Conservation (phyloP, 2,797 vertebrate species). For the Pseudotriccus pelzelni region DNA sequence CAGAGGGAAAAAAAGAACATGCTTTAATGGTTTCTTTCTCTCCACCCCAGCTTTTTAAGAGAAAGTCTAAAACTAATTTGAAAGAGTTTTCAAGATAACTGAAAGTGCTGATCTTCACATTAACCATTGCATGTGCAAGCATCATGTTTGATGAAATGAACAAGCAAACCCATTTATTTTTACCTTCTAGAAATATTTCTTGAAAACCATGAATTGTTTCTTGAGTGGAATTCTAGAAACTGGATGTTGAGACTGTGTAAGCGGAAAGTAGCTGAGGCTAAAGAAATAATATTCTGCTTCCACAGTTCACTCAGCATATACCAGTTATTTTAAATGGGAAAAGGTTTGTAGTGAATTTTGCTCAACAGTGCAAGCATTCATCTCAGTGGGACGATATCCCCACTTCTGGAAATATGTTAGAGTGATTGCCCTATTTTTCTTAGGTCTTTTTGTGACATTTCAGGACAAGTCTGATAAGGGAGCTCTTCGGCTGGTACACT, state of each 20-base stretch:
- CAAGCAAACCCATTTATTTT: neutral
- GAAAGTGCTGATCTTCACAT: neutral
- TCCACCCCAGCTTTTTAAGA: neutral
- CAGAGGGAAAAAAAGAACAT: conserved; percentile 18
- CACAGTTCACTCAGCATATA: neutral
- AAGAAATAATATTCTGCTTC: neutral
- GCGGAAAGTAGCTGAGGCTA: neutral
- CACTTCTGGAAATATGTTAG: neutral
- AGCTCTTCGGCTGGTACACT: neutral
- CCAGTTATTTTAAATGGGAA: neutral
- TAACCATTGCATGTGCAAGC: neutral
- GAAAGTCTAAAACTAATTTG: neutral
- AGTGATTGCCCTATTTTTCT: neutral
- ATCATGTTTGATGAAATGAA: neutral
- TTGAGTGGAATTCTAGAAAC: neutral
- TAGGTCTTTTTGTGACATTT: neutral
- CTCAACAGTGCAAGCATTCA: neutral
- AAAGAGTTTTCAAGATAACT: neutral
- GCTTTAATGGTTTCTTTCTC: conserved; percentile 12
- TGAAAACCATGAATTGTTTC: neutral
- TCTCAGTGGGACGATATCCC: neutral
- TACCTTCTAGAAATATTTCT: neutral
- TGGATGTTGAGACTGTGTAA: neutral
- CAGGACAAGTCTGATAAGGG: neutral
- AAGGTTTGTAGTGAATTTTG: neutral